These are phyloP conservation scores for Sesamia nonagrioides DNA, from an alignment of 1,140 invertebrate species.

Conservation along the genomic window DNA sequence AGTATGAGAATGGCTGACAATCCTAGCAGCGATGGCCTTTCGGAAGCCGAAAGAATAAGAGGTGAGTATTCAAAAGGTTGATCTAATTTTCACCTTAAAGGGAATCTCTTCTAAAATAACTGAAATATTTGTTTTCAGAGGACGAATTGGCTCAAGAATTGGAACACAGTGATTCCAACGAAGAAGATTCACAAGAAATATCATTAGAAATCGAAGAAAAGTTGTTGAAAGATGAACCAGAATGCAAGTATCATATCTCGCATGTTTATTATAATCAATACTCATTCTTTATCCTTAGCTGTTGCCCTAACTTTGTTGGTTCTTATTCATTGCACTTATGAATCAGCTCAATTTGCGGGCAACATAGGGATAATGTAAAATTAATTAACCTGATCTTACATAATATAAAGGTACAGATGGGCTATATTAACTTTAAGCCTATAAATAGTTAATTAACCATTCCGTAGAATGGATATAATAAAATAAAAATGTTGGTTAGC, in stretches of 20 bases:
- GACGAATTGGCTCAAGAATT: conserved; percentile 82
- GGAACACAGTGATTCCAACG: conserved; percentile 85
- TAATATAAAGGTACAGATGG: no score
- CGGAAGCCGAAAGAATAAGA: conserved; percentile 79
- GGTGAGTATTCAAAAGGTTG: conserved; percentile 61
- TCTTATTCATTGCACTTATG: no score
- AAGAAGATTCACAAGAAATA: conserved; percentile 84
- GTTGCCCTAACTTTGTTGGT: neutral
- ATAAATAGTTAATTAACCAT: no score
- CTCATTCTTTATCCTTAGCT: neutral
- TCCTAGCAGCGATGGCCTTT: conserved; percentile 72
- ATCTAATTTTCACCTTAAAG: neutral
- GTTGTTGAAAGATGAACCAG: conserved; percentile 82
- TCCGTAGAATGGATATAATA: no score
- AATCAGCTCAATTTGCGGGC: no score
- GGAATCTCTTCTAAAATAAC: neutral
- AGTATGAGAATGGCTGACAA: conserved; percentile 73
- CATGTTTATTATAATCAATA: neutral
- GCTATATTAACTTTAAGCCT: no score
- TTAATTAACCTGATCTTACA: no score
- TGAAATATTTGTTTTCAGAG: conserved; percentile 66
- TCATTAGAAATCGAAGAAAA: conserved; percentile 85
- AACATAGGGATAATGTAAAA: no score
- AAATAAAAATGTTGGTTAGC: no score
- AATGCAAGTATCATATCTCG: conserved; percentile 70